Evolutionary conservation across 2,888 invertebrate genomes (phyloP).

Genomic region (Fragum sueziense): DNA sequence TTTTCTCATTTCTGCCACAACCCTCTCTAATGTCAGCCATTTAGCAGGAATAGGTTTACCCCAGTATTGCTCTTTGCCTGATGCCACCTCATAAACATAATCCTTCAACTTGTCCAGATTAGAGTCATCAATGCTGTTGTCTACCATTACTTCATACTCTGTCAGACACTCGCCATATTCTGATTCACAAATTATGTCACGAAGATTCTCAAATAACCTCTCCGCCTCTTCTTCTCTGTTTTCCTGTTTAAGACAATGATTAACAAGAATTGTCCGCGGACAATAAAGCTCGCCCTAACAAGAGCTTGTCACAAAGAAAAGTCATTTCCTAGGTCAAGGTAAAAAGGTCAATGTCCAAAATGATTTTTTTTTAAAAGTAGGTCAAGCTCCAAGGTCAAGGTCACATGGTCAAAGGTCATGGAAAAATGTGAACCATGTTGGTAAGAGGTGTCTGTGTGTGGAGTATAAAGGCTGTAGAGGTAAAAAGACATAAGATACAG

Average conservation of each 20-base stretch:
- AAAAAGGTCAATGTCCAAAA: background rate
- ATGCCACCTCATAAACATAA: background rate
- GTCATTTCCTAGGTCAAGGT: background rate
- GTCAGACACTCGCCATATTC: slow-evolving; percentile 1
- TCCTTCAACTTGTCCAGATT: background rate
- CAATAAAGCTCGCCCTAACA: too few relatives aligned
- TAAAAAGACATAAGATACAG: too few relatives aligned
- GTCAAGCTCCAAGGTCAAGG: too few relatives aligned
- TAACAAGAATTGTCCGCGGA: too few relatives aligned
- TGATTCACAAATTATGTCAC: background rate
- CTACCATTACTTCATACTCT: slow-evolving; percentile 9
- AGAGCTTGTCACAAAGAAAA: too few relatives aligned
- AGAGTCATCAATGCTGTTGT: slow-evolving; percentile 16
- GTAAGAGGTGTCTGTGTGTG: too few relatives aligned
- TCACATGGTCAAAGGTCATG: too few relatives aligned
- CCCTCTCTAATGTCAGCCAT: slow-evolving; percentile 34
- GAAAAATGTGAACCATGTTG: too few relatives aligned
- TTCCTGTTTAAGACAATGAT: background rate
- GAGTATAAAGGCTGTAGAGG: too few relatives aligned
- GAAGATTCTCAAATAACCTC: background rate
- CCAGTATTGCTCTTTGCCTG: background rate
- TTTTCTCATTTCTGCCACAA: background rate
- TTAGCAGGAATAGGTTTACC: slow-evolving; percentile 15
- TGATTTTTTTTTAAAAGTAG: too few relatives aligned
- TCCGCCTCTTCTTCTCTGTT: background rate